A percentile compares a stretch with the other conserved stretches of the same genome.
Evolutionary conservation across 2,113 vertebrate species (phyloP).

Genomic region (Cryptotis parvus): DNA sequence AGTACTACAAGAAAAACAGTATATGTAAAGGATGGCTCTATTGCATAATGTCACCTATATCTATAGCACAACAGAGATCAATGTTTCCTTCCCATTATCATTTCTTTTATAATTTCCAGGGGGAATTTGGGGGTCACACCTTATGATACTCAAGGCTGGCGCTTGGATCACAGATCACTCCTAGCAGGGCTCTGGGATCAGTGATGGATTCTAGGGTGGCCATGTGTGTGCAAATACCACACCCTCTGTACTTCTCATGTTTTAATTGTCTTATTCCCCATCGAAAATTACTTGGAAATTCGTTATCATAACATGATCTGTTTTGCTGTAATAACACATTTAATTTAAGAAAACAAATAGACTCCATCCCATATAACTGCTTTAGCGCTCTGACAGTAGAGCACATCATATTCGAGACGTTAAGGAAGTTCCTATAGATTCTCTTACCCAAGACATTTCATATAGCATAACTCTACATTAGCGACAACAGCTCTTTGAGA

Average conservation of each 20-base stretch:
- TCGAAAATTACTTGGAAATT: not conserved
- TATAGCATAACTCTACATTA: no score
- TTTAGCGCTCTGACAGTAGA: not conserved
- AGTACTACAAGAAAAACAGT: no score
- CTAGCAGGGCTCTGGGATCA: no score
- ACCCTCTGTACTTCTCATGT: not conserved
- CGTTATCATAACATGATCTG: not conserved
- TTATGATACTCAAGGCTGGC: no score
- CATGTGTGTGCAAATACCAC: not conserved
- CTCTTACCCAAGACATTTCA: not conserved
- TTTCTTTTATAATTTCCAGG: no score
- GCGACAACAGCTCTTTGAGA: not conserved
- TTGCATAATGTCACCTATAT: no score
- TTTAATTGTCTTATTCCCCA: not conserved
- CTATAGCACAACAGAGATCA: no score
- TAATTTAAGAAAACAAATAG: slow-evolving; percentile 32
- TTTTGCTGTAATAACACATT: not conserved
- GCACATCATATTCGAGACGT: not conserved
- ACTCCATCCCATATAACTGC: not conserved
- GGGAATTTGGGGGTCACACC: no score
- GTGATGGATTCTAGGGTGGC: no score
- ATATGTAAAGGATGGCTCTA: no score
- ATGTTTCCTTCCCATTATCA: no score
- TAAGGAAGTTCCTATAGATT: not conserved
- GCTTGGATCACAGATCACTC: no score